These are phyloP conservation scores for Gymnocephalus cernua DNA, from an alignment of 2,113 vertebrate species.

Conservation along the genomic window DNA sequence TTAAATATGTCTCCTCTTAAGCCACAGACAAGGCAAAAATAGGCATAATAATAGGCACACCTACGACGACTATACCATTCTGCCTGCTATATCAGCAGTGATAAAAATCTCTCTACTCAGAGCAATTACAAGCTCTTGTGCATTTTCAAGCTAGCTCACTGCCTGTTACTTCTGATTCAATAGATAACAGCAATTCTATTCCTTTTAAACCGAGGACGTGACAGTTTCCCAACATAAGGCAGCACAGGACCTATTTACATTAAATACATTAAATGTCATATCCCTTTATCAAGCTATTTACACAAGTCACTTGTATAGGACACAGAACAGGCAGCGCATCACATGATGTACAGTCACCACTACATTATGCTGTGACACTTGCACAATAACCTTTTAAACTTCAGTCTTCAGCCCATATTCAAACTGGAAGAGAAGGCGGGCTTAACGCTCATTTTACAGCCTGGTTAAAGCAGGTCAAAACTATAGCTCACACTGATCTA, in stretches of 20 bases:
- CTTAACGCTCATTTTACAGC: background rate
- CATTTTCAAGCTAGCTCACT: background rate
- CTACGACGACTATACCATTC: background rate
- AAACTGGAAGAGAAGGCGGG: background rate
- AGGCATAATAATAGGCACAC: background rate
- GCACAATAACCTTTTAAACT: background rate
- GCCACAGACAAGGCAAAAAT: conserved; percentile 1
- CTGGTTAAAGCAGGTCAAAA: conserved; percentile 9
- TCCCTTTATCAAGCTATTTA: conserved; percentile 23
- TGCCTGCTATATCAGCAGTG: background rate
- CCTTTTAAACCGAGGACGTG: background rate
- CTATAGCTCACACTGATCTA: background rate
- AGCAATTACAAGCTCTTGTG: background rate
- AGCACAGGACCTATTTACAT: background rate
- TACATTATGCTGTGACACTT: conserved; percentile 9
- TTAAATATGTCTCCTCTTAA: background rate
- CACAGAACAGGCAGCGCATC: conserved; percentile 30
- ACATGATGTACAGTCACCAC: conserved; percentile 46
- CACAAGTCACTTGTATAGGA: conserved; percentile 33
- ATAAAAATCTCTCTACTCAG: background rate
- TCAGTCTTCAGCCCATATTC: background rate
- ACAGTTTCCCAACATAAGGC: background rate
- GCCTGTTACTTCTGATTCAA: background rate
- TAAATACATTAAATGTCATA: conserved; percentile 15
- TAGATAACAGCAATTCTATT: background rate